Evolutionary conservation across 1,140 invertebrate genomes (phyloP).

Genomic region (Ceratosolen solmsi): DNA sequence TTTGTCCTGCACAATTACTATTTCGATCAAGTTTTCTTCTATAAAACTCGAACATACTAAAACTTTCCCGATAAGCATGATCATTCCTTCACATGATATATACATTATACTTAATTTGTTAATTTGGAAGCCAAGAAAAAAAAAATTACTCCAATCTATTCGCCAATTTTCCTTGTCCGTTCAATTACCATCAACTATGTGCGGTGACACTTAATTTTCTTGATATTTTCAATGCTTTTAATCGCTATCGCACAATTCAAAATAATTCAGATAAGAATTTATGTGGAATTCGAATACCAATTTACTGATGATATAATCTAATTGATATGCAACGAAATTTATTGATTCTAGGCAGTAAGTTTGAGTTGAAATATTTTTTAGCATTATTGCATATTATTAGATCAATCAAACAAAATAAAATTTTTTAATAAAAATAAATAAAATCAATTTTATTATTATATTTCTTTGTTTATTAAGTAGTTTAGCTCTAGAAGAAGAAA

Average conservation of each 20-base stretch:
- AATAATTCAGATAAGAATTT: slow-evolving; percentile 7
- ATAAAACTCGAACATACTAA: neutral
- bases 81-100: neutral
- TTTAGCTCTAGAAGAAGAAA: too few relatives aligned
- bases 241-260: neutral
- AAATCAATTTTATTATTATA: too few relatives aligned
- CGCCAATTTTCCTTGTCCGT: neutral
- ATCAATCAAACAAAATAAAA: too few relatives aligned
- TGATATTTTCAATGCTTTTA: neutral
- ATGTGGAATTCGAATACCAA: neutral
- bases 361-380: too few relatives aligned
- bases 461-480: too few relatives aligned
- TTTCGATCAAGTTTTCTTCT: neutral
- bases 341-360: too few relatives aligned
- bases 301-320: neutral
- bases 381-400: too few relatives aligned
- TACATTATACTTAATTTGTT: neutral
- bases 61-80: neutral
- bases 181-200: neutral
- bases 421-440: too few relatives aligned
- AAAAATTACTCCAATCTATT: too few relatives aligned
- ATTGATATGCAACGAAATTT: neutral
- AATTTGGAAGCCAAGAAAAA: neutral
- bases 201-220: neutral
- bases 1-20: neutral